phyloP scores from a whole-genome alignment of 2,888 invertebrate genomes.

The Ommatoiulus sabulosus region DNA sequence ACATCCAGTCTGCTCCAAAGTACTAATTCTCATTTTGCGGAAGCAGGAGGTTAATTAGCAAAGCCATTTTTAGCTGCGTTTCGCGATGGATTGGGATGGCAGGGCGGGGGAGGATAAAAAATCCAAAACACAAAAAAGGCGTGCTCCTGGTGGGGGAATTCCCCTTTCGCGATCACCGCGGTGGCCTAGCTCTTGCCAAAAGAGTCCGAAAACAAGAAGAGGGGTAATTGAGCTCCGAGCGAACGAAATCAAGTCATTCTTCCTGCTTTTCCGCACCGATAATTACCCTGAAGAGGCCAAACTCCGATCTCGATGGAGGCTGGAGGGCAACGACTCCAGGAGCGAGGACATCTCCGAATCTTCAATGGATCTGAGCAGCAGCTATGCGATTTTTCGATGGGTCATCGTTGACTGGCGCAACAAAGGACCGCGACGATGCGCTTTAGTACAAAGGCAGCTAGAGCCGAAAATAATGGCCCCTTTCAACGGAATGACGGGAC shows the following conservation, averaged over 20 bases:
- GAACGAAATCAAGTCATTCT: slow-evolving; percentile 22
- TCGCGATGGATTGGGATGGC: not conserved
- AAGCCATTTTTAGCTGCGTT: not conserved
- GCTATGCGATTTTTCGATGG: not conserved
- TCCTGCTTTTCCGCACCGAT: not conserved
- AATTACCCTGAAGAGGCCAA: slow-evolving; percentile 37
- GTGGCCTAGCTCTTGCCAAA: slow-evolving; percentile 28
- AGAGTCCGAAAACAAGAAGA: slow-evolving; percentile 1
- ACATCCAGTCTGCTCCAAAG: not conserved
- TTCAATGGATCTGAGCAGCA: not conserved
- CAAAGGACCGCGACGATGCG: not conserved
- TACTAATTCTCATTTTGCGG: not conserved
- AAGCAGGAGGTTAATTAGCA: not conserved
- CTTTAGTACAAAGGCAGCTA: not conserved
- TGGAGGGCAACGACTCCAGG: slow-evolving; percentile 9
- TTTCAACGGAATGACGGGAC: not conserved
- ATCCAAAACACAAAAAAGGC: slow-evolving; percentile 13
- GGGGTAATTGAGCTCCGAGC: not conserved
- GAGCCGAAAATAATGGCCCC: not conserved
- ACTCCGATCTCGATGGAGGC: not conserved
- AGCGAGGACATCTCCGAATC: slow-evolving; percentile 1
- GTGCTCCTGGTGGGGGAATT: not conserved
- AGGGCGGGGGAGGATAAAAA: not conserved
- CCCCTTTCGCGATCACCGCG: not conserved
- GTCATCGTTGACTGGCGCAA: not conserved